Evolutionary conservation across 2,888 invertebrate genomes (phyloP).

Genomic region (Corbicula japonica): DNA sequence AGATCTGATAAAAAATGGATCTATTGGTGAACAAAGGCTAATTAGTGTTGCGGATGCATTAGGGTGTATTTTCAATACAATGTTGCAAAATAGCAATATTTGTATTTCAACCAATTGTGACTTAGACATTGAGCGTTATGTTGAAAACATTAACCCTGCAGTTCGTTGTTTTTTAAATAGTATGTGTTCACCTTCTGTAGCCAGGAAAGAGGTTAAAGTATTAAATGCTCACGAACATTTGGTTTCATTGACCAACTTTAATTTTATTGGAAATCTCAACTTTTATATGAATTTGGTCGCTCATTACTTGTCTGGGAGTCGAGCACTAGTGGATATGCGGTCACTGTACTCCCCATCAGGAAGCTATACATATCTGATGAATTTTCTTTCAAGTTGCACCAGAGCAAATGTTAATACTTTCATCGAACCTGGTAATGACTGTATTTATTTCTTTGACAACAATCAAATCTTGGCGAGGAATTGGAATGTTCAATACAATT

Average conservation of each 20-base stretch:
- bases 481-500: conserved; percentile 22
- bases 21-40: not conserved
- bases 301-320: conserved; percentile 13
- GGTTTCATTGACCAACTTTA: not conserved
- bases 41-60: not conserved
- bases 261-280: not conserved
- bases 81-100: not conserved
- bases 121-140: not conserved
- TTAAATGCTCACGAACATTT: not conserved
- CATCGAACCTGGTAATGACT: not conserved
- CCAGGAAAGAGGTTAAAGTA: not conserved
- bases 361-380: not conserved
- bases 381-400: not conserved
- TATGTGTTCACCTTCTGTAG: not conserved
- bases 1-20: not conserved
- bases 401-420: not conserved
- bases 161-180: not conserved
- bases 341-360: not conserved
- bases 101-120: not conserved
- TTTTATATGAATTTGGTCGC: conserved; percentile 3
- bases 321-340: not conserved
- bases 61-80: not conserved
- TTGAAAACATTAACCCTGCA: not conserved
- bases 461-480: conserved; percentile 22
- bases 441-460: conserved; percentile 20